Evolutionary conservation across 2,797 vertebrate genomes (phyloP).

Genomic region (Malacoraja senta): DNA sequence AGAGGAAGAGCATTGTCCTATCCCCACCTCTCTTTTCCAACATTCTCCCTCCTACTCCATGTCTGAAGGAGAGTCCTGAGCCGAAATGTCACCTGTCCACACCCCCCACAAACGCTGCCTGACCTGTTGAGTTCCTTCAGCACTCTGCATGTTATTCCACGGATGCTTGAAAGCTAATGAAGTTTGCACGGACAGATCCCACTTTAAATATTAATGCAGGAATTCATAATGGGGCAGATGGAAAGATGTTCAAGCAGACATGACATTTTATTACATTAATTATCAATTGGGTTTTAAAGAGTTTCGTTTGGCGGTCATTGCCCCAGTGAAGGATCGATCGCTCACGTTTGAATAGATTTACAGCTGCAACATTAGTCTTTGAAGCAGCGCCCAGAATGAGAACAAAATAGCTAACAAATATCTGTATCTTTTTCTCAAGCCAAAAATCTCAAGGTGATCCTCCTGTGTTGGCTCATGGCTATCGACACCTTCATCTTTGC

Average conservation of each 20-base stretch:
- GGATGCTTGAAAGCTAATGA: too few relatives aligned
- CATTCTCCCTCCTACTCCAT: too few relatives aligned
- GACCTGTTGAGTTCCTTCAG: too few relatives aligned
- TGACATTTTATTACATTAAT: background rate
- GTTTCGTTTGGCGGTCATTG: background rate
- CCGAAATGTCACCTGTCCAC: too few relatives aligned
- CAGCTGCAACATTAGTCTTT: background rate
- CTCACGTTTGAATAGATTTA: background rate
- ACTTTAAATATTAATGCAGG: background rate
- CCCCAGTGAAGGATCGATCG: background rate
- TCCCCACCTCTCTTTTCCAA: too few relatives aligned
- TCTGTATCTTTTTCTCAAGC: background rate
- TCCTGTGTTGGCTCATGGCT: background rate
- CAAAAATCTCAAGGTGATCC: background rate
- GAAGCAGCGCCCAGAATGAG: background rate
- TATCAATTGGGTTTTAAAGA: background rate
- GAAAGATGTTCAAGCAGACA: background rate
- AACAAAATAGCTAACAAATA: background rate
- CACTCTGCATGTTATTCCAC: too few relatives aligned
- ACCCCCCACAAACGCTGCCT: too few relatives aligned
- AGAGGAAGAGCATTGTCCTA: too few relatives aligned
- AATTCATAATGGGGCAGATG: background rate
- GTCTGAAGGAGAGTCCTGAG: too few relatives aligned
- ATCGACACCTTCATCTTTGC: background rate
- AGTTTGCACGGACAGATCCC: background rate